Evolutionary conservation across 2,797 vertebrate species (phyloP).

Genomic region (Stomatorhinus walkeri): DNA sequence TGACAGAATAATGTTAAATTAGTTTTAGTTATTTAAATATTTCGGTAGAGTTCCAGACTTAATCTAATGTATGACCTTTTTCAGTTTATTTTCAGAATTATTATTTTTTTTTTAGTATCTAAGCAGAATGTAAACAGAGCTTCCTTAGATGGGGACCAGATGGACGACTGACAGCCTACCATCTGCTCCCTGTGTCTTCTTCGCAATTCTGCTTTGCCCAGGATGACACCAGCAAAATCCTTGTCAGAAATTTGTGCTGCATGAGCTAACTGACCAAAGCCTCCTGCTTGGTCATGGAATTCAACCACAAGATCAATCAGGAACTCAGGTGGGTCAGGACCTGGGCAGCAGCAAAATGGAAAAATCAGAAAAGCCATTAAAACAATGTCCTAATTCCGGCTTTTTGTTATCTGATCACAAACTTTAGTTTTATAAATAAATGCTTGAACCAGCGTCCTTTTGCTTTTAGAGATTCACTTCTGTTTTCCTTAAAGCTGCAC

Average conservation of each 20-base stretch:
- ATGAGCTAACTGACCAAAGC: neutral
- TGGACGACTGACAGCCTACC: neutral
- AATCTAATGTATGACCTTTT: neutral
- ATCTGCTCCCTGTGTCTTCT: neutral
- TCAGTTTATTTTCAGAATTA: neutral
- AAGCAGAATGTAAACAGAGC: neutral
- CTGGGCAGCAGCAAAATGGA: neutral
- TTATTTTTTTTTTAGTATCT: neutral
- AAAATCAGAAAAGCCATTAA: neutral
- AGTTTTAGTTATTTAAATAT: neutral
- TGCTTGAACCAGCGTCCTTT: neutral
- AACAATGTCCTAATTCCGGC: neutral
- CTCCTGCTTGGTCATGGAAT: neutral
- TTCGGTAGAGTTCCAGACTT: neutral
- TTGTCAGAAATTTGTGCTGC: neutral
- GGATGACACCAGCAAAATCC: neutral
- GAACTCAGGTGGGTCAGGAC: neutral
- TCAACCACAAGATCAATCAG: neutral
- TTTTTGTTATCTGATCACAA: neutral
- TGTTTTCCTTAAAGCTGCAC: neutral
- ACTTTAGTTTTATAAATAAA: neutral
- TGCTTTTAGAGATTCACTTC: neutral
- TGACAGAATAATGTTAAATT: neutral
- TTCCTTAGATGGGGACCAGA: neutral
- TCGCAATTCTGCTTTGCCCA: neutral